Base-by-base conservation (phyloP, 2,797 vertebrate genomes). In the Linurgus olivaceus region DNA sequence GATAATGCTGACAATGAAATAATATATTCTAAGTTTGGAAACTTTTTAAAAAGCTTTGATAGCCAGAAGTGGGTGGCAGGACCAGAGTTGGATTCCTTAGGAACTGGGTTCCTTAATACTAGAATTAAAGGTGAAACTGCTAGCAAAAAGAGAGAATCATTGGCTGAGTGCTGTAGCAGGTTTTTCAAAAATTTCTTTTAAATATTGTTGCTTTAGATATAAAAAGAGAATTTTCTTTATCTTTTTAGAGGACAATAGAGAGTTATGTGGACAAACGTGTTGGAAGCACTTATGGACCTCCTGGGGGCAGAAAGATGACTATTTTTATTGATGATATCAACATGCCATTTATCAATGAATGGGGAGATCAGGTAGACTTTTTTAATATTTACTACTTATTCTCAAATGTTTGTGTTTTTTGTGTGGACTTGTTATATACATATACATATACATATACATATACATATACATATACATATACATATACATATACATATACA, bases 241-340 rank as follows among this genome's bases (percentile, higher is more conserved):
- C 18, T 82, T 87, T 95, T 78, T 81, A 98, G 98, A 98, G 98
- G 66, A 97, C 97, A 37, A 96, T 98, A 77, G 98, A 98, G 93
- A 98, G 98, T 94, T 98, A 98, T 17, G 97, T 98, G 87, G 98
- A 98, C 77, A 98, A 98, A 87, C 90, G 97, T 16, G 93, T 97
- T 95, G 98, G 98, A 72, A 98, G 88, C 93, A 98, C 97, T 7
- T 98, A 98, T 4, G 98, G 98, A 75, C 98, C 98, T 37, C 98
- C 98, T 80, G 98, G 97, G 47, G 98, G 98, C 51, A 97, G 98
- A 85, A 98, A 96, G 95, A 98, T 98, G 98, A 98, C 98, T 18
- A 66, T 98, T 45, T 98, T 98, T 94, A 96, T 98, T 95, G 98
- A 98, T 90, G 98, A 98, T 73, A 98, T 98, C 86, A 98, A 98